Conservation (phyloP, 2,888 invertebrate genomes). For the Platerodrilus igneus region DNA sequence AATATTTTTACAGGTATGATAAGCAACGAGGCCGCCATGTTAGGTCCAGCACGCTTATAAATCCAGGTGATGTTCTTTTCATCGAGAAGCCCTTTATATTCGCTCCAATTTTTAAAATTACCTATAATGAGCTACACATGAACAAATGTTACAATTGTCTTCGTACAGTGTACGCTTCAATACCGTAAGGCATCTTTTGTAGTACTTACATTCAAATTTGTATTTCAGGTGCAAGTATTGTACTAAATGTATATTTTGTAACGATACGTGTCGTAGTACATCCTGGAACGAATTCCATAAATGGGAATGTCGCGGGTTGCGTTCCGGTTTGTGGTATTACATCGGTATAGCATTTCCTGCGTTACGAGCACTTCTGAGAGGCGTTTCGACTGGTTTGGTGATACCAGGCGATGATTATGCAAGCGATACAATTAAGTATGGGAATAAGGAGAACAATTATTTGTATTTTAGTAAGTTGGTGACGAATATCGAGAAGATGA, state of each 20-base stretch:
- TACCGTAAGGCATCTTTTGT: conserved; percentile 14
- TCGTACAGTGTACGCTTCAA: conserved; percentile 5
- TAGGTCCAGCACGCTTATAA: conserved; percentile 54
- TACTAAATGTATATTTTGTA: conserved; percentile 64
- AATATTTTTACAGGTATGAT: conserved; percentile 50
- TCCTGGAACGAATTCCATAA: conserved; percentile 59
- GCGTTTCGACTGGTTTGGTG: conserved; percentile 40
- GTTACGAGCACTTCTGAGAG: conserved; percentile 62
- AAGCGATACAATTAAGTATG: conserved; percentile 46
- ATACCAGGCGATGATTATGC: conserved; percentile 44
- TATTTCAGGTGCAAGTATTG: conserved; percentile 61
- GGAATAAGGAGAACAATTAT: conserved; percentile 50
- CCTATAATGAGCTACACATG: conserved; percentile 48
- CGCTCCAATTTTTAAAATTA: conserved; percentile 57
- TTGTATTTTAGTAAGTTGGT: conserved; percentile 66
- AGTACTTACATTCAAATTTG: conserved; percentile 7
- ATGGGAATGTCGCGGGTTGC: conserved; percentile 68
- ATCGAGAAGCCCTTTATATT: conserved; percentile 77
- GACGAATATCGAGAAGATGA: conserved; percentile 68
- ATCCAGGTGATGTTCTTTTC: conserved; percentile 69
- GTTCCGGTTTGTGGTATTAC: conserved; percentile 59
- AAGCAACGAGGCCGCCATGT: conserved; percentile 63
- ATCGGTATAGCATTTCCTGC: conserved; percentile 78
- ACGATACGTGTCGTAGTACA: conserved; percentile 55
- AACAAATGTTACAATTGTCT: conserved; percentile 70